Evolutionary conservation across 2,113 vertebrate species (phyloP).

Genomic region (Chaetura pelagica): DNA sequence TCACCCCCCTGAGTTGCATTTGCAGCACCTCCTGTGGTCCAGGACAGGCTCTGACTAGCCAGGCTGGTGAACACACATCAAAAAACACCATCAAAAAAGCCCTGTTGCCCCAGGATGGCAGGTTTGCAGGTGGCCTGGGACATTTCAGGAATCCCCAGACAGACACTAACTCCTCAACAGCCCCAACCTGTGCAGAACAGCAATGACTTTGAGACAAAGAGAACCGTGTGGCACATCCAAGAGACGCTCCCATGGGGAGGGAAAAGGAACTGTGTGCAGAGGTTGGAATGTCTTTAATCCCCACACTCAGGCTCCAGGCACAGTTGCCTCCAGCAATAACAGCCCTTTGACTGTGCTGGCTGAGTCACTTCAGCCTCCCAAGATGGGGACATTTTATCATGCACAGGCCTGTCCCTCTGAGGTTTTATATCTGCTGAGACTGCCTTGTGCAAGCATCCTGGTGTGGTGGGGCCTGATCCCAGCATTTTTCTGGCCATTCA

Average conservation of each 20-base stretch:
- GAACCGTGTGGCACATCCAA: not conserved
- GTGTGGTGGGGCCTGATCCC: conserved; percentile 3
- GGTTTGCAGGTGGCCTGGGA: not conserved
- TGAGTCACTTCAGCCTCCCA: conserved; percentile 61
- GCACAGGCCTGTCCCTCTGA: conserved; percentile 47
- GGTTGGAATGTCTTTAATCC: conserved; percentile 60
- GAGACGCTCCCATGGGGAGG: conserved; percentile 5
- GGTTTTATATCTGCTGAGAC: not conserved
- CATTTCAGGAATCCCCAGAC: not conserved
- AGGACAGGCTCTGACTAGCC: not conserved
- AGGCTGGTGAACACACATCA: not conserved
- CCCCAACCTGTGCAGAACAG: not conserved
- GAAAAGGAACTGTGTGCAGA: not conserved
- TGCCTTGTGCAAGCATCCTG: conserved; percentile 49
- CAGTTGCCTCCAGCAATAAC: conserved; percentile 32
- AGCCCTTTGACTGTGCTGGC: conserved; percentile 39
- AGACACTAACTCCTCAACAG: not conserved
- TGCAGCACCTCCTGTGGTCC: not conserved
- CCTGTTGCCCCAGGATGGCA: not conserved
- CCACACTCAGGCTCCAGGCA: not conserved
- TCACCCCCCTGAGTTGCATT: not conserved
- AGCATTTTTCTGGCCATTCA: not conserved
- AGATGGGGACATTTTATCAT: conserved; percentile 42
- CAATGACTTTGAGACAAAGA: not conserved
- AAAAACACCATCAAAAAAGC: not conserved